Base-by-base conservation (phyloP, 2,113 vertebrate genomes). In the Sialia sialis region DNA sequence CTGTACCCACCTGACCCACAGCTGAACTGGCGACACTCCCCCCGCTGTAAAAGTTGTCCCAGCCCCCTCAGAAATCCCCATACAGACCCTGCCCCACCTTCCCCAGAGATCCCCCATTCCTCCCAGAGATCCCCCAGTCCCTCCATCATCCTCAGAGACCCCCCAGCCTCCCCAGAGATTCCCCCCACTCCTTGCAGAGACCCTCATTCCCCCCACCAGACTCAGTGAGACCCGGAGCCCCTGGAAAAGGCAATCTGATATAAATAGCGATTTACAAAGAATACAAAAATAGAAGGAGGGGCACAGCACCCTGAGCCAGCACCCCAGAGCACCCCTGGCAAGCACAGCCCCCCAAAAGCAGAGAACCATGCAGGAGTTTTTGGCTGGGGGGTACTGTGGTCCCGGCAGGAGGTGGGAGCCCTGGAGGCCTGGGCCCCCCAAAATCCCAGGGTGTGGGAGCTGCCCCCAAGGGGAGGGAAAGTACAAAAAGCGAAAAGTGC, bases 181-280 rank as follows among this genome's bases (percentile, higher is more conserved):
- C 5, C 26, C 41, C 34, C 17, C 27, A 49, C 0, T 27, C 43
- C 43, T 55, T 29, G 41, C 59, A 39, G 59, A 64, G 30, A 56
- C 82, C 30, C 34, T 10, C n/a, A 10, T 7, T 41, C 30, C 82
- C 34, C 82, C n/a, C 49, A 19, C 10, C 68, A 44, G 43, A 48
- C 17, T 16, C 63, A 44, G 63, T 64, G 67, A 95, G 75, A 97
- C 63, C 26, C 80, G 2, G 78, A 96, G 73, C 62, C 66, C 87
- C 56, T 84, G 21, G 52, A 43, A 69, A 93, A 91, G 81, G 91
- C 92, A 75, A 81, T 91, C 72, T 87, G 94, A 62, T 95, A 97
- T 97, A 97, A 97, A 96, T 96, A 96, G 69, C 68, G 46, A 92
- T 95, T 87, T 95, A 96, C 92, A 97, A 96, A 94, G 89, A 97